These are phyloP conservation scores for Intellagama lesueurii DNA, from an alignment of 2,797 vertebrate genomes.

Conservation along the genomic window DNA sequence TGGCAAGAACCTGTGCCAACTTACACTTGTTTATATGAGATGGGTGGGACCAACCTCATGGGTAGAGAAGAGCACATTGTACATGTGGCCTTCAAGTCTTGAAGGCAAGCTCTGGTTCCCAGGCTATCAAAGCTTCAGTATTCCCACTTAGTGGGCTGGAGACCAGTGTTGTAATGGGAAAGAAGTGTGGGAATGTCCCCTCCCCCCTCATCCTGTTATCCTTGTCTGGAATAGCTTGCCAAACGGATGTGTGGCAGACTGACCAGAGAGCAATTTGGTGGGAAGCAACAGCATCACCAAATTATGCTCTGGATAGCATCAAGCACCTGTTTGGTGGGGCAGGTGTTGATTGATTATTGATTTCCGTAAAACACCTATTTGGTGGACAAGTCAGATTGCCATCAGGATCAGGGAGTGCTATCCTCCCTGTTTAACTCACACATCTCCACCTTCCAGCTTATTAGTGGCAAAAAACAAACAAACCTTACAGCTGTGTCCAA, in stretches of 20 bases:
- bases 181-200: neutral
- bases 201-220: neutral
- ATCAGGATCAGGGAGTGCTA: neutral
- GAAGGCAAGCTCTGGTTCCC: no score
- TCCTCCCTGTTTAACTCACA: neutral
- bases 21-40: neutral
- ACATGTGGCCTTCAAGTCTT: neutral
- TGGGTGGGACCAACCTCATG: no score
- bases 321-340: no score
- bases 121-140: no score
- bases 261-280: neutral
- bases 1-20: neutral
- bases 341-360: no score
- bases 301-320: no score
- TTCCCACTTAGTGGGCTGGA: neutral
- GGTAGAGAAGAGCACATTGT: neutral
- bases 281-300: neutral
- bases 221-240: no score
- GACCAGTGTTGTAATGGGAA: neutral
- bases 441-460: neutral
- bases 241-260: neutral
- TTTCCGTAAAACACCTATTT: neutral
- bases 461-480: neutral
- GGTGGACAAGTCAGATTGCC: neutral
- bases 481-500: no score